phyloP scores from a whole-genome alignment of 2,113 vertebrate genomes.

The Hydropotes inermis region DNA sequence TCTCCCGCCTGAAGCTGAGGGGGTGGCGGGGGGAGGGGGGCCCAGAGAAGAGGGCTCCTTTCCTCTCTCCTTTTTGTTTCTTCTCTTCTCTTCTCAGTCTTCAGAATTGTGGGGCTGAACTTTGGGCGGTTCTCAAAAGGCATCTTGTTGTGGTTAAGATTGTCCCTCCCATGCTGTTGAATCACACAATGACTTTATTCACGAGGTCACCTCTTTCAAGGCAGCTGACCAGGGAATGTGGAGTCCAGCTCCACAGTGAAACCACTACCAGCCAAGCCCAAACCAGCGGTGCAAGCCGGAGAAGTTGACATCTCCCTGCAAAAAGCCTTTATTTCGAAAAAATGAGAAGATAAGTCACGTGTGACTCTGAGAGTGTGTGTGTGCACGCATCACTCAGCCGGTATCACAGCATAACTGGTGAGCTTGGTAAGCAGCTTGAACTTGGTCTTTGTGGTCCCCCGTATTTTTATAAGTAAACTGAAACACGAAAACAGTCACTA shows the following conservation, averaged over 20 bases:
- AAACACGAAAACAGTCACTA: neutral
- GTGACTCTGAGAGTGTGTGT: neutral
- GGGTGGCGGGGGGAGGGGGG: fast-evolving
- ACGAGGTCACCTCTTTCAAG: neutral
- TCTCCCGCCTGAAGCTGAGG: neutral
- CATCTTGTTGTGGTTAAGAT: fast-evolving
- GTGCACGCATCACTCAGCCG: neutral
- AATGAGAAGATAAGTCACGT: neutral
- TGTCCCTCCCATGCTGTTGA: neutral
- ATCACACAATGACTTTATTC: neutral
- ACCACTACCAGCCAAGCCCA: neutral
- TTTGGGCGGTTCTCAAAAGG: neutral
- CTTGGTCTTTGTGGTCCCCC: constrained; percentile 54
- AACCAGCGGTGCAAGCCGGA: neutral
- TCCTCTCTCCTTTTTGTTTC: fast-evolving
- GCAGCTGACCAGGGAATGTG: neutral
- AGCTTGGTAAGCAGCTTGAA: neutral
- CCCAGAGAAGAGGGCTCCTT: neutral
- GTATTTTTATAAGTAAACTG: neutral
- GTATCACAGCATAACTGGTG: neutral
- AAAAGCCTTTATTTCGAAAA: constrained; percentile 2
- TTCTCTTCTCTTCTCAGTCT: neutral
- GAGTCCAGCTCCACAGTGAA: neutral
- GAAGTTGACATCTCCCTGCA: neutral
- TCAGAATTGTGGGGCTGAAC: neutral